phyloP scores from a whole-genome alignment of 2,888 invertebrate genomes.

The Sminthurinus aureus region DNA sequence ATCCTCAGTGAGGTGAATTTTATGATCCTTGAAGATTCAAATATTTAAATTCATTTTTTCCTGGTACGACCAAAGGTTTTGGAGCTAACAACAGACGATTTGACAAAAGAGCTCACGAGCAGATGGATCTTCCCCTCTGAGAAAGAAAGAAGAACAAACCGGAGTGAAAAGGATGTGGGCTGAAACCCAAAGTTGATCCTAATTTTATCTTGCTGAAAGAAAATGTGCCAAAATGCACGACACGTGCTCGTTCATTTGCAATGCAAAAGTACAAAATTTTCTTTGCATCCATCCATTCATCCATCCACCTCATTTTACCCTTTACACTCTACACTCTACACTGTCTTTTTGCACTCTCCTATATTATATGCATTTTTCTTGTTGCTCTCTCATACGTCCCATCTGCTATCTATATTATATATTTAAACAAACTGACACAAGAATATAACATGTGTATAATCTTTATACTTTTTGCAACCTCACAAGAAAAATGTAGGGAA shows the following conservation, averaged over 20 bases:
- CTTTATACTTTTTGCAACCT: background rate
- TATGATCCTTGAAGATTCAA: no score
- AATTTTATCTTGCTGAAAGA: constrained; percentile 29
- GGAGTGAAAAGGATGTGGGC: background rate
- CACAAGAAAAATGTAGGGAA: no score
- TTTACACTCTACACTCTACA: background rate
- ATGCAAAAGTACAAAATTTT: background rate
- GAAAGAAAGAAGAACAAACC: constrained; percentile 6
- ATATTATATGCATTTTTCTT: background rate
- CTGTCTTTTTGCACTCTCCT: background rate
- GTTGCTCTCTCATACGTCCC: no score
- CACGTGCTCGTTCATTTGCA: background rate
- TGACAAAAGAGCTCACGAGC: no score
- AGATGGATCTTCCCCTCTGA: no score
- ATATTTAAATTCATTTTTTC: no score
- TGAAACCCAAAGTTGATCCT: constrained; percentile 7
- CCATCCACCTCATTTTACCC: background rate
- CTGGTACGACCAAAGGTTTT: no score
- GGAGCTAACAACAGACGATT: no score
- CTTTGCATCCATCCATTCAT: background rate
- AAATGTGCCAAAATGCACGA: constrained; percentile 38
- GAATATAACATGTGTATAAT: no score
- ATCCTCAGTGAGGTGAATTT: no score
- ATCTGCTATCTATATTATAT: no score
- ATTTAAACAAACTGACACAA: no score